These are phyloP conservation scores for Micoletzkya japonica DNA, from an alignment of 2,888 invertebrate species.

Conservation along the genomic window DNA sequence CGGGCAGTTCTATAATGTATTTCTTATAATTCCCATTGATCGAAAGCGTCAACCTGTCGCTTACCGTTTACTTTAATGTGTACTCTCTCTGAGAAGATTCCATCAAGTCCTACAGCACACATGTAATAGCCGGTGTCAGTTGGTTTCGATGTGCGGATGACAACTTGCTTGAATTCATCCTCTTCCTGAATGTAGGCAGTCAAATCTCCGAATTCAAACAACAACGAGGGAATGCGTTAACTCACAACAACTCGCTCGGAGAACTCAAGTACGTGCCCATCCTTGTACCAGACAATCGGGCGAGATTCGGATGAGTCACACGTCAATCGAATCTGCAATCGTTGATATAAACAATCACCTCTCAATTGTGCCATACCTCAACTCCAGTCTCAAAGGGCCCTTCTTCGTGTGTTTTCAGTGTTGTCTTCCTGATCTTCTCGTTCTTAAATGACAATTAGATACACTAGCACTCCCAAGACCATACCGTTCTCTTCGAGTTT, in stretches of 20 bases:
- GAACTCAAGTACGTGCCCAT: slow-evolving; percentile 43
- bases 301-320: slow-evolving; percentile 39
- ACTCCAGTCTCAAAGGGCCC: slow-evolving; percentile 29
- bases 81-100: slow-evolving; percentile 34
- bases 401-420: slow-evolving; percentile 11
- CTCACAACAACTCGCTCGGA: slow-evolving; percentile 33
- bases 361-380: slow-evolving; percentile 21
- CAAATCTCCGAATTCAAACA: background rate
- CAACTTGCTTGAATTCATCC: slow-evolving; percentile 21
- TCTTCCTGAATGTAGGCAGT: background rate
- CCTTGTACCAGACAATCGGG: slow-evolving; percentile 50
- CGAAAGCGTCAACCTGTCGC: too few species aligned
- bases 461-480: background rate
- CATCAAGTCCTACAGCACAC: slow-evolving; percentile 39
- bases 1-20: slow-evolving; percentile 17
- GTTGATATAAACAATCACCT: background rate
- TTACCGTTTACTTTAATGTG: slow-evolving; percentile 39
- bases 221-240: background rate
- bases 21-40: background rate
- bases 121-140: slow-evolving; percentile 38
- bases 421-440: background rate
- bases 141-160: slow-evolving; percentile 28
- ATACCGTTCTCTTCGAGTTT: background rate
- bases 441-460: slow-evolving; percentile 32
- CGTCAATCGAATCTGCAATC: slow-evolving; percentile 36